Conservation (phyloP, 2,888 invertebrate species). For the Brachyptera risi region DNA sequence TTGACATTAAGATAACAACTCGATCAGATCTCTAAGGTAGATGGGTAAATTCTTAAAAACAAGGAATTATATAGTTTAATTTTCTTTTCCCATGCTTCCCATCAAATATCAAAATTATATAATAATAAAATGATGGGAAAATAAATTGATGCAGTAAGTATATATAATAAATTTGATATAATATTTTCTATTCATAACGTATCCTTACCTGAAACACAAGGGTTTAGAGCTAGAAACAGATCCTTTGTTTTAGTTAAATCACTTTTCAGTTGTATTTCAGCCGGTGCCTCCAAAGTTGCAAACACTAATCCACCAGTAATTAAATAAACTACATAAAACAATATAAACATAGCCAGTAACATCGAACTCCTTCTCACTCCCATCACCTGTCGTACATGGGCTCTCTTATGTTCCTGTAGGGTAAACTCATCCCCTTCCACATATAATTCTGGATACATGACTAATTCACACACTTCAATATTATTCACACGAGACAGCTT, state of each 20-base stretch:
- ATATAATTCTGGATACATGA: neutral
- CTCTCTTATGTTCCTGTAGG: slow-evolving; percentile 30
- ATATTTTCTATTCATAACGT: neutral
- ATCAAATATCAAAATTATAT: too few relatives aligned
- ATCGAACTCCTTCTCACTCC: slow-evolving; percentile 54
- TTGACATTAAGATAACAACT: too few relatives aligned
- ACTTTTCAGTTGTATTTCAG: slow-evolving; percentile 53
- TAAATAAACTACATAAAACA: slow-evolving; percentile 60
- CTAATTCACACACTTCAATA: neutral
- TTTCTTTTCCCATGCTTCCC: too few relatives aligned
- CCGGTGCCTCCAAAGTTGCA: slow-evolving; percentile 59
- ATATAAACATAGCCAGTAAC: slow-evolving; percentile 51
- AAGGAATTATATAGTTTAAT: too few relatives aligned
- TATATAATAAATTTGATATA: too few relatives aligned
- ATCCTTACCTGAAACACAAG: slow-evolving; percentile 57
- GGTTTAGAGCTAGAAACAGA: slow-evolving; percentile 55
- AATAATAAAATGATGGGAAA: too few relatives aligned
- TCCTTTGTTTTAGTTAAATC: slow-evolving; percentile 51
- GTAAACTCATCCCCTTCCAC: neutral
- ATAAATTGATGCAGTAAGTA: too few relatives aligned
- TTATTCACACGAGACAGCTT: too few relatives aligned
- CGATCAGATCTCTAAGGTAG: too few relatives aligned
- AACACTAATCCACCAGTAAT: slow-evolving; percentile 64
- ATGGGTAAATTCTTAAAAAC: too few relatives aligned
- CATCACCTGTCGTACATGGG: slow-evolving; percentile 42